Evolutionary conservation across 2,888 invertebrate genomes (phyloP).

Genomic region (Heliconius ismenius): DNA sequence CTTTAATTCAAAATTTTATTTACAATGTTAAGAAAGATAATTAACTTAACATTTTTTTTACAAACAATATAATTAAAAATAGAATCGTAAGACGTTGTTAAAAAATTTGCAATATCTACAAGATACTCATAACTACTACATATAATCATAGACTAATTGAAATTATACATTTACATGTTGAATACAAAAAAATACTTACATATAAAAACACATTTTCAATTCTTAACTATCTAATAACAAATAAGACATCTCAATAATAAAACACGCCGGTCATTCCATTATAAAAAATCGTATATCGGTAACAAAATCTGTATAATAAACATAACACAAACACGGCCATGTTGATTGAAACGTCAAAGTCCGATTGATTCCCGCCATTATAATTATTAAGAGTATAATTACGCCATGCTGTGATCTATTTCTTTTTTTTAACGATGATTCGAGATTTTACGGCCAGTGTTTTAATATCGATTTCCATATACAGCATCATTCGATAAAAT

Average conservation of each 20-base stretch:
- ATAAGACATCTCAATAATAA: slow-evolving; percentile 66
- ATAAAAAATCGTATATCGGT: slow-evolving; percentile 72
- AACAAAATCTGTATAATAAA: slow-evolving; percentile 80
- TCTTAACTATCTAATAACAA: slow-evolving; percentile 63
- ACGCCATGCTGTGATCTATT: slow-evolving; percentile 75
- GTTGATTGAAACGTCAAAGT: slow-evolving; percentile 81
- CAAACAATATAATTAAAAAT: background rate
- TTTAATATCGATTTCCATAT: slow-evolving; percentile 71
- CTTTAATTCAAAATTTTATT: background rate
- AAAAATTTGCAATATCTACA: background rate
- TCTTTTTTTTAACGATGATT: slow-evolving; percentile 75
- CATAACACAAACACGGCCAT: slow-evolving; percentile 79
- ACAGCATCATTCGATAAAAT: slow-evolving; percentile 47
- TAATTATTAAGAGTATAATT: slow-evolving; percentile 79
- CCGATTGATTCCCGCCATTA: slow-evolving; percentile 76
- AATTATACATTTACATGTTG: slow-evolving; percentile 15
- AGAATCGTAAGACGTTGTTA: background rate
- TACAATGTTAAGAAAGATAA: background rate
- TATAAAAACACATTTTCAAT: slow-evolving; percentile 40
- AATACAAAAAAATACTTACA: slow-evolving; percentile 5
- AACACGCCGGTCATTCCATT: slow-evolving; percentile 54
- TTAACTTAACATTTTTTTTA: background rate
- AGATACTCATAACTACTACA: background rate
- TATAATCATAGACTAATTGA: slow-evolving; percentile 4
- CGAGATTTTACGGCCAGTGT: slow-evolving; percentile 61